Evolutionary conservation across 2,888 invertebrate species (phyloP).

Genomic region (Tetranychus piercei): DNA sequence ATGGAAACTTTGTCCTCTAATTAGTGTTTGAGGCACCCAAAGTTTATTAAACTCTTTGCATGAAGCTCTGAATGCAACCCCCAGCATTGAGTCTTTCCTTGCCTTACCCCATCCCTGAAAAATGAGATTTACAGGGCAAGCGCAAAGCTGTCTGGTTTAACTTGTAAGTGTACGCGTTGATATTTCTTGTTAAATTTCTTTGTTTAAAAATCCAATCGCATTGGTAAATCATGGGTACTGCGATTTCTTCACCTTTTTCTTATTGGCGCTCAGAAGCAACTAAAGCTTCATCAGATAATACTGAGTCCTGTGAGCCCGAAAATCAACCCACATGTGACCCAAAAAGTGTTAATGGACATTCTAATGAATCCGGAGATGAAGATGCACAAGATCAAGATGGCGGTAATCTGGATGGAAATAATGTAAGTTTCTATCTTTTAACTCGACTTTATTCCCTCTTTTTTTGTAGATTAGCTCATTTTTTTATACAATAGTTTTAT

Average conservation of each 20-base stretch:
- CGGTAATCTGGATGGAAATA: not conserved
- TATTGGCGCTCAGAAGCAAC: not conserved
- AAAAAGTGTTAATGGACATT: not conserved
- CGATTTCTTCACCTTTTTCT: not conserved
- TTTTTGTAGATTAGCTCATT: not conserved
- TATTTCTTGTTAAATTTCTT: too few relatives aligned
- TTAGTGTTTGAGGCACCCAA: too few relatives aligned
- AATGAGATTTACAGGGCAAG: too few relatives aligned
- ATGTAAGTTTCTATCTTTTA: not conserved
- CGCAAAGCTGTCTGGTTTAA: too few relatives aligned
- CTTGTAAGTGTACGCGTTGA: too few relatives aligned
- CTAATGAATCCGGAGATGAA: not conserved
- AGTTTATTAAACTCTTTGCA: too few relatives aligned
- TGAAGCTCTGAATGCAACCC: too few relatives aligned
- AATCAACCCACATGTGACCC: not conserved
- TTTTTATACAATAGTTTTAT: not conserved
- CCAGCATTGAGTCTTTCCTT: too few relatives aligned
- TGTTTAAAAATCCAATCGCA: too few relatives aligned
- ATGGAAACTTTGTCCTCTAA: too few relatives aligned
- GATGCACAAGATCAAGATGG: not conserved
- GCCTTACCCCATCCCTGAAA: too few relatives aligned
- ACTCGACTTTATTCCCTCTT: not conserved
- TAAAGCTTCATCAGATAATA: not conserved
- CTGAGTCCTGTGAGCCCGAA: not conserved
- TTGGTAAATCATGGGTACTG: too few relatives aligned